These are phyloP conservation scores for Cyprinodon variegatus DNA, from an alignment of 2,113 vertebrate species.

Conservation along the genomic window DNA sequence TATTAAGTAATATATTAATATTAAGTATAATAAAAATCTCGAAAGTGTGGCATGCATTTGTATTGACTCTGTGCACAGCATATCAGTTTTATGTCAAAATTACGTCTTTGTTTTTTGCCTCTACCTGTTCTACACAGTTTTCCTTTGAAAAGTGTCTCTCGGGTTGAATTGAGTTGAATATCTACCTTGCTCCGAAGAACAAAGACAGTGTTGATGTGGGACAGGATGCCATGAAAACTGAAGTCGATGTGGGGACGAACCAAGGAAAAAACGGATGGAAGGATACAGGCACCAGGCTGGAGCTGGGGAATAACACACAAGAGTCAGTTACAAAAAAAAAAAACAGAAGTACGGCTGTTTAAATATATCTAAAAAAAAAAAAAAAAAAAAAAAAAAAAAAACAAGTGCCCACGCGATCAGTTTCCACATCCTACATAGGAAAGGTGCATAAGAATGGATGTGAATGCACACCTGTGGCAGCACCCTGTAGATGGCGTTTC, in stretches of 20 bases:
- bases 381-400: neutral
- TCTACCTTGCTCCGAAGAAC: conserved; percentile 96
- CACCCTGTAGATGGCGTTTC: conserved; percentile 96
- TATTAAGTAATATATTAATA: no score
- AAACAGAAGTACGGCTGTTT: neutral
- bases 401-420: neutral
- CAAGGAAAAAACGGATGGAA: conserved; percentile 95
- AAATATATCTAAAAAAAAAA: neutral
- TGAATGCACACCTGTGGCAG: conserved; percentile 89
- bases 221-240: conserved; percentile 97
- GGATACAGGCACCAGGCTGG: conserved; percentile 92
- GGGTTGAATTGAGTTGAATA: neutral
- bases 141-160: no score
- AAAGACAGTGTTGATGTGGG: conserved; percentile 99
- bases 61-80: no score
- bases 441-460: neutral
- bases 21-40: no score
- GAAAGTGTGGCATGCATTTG: no score
- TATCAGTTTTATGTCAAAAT: no score
- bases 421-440: conserved; percentile 1
- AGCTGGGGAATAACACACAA: conserved; percentile 79
- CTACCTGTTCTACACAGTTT: no score
- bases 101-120: no score
- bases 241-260: conserved; percentile 98
- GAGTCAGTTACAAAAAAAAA: neutral